Evolutionary conservation across 1,140 invertebrate genomes (phyloP), one percentile per base, ranked within the genome.

Genomic region (Listronotus oregonensis): DNA sequence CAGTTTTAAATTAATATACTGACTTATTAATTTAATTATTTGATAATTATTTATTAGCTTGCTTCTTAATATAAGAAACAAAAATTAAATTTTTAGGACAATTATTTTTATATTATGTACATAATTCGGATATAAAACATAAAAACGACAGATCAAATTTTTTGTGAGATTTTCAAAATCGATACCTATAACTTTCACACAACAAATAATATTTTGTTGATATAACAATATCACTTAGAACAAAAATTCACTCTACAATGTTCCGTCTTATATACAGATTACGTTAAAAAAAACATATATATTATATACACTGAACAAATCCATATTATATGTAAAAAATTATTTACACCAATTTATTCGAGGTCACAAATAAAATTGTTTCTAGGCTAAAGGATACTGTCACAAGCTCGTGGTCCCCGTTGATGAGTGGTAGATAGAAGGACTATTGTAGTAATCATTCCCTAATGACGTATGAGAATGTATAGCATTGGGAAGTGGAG

Each of bases 381-480:
- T 83, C 86, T 87, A 89, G 80, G 87, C 86, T 72, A 87, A 76
- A 73, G 88, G 88, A 79, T 90, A 88, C 78, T 89, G 86, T 91
- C 87, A 89, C 87, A 89, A 89, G 68, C 84, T 84, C 54, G 86
- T 85, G 49, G 86, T 83, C 7, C 87, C 86, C 67, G 86, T 82
- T 55, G 88, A 81, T 74, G 87, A 80, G 73, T 90, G 88, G 77
- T 93, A 92, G 70, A 91, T 78, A 3, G 71, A 71, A 87, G 85
- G 71, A 86, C 89, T 75, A 81, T 92, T 90, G 78, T 94, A 93
- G 80, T 93, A 93, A 78, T 92, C 89, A 73, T 90, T 87, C 37
- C 85, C 83, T 77, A 83, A 79, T 74, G 83, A 74, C 70, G 83
- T 68, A 73, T 85, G 79, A 71, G 79, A 83, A 83, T 86, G 78